Evolutionary conservation across 2,888 invertebrate genomes (phyloP), one percentile per base, ranked within the genome.

Genomic region (Falcaria lacertinaria): DNA sequence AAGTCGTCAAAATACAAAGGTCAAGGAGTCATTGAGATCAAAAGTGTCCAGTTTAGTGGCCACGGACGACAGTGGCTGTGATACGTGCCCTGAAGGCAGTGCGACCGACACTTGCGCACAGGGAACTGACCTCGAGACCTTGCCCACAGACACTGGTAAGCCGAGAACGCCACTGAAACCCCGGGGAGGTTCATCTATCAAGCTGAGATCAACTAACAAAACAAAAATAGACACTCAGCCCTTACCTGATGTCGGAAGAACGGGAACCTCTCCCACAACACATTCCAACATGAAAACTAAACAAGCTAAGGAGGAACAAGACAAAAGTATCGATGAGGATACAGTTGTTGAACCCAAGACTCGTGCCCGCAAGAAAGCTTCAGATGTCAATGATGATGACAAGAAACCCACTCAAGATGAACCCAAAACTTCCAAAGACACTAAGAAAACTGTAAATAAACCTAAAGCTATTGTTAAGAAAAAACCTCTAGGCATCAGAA

Each of bases 271-370:
- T 80, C 76, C 82, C 80, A 78, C 78, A 76, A 75, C 68, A 86
- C 83, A 89, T 87, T 87, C 86, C 88, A 89, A 76, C 80, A 89
- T 89, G 89, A 89, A 89, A 82, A 88, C 89, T 59, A 89, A 89
- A 71, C 88, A 89, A 67, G 57, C 60, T 45, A 89, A 88, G 67
- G 88, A 88, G 48, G 89, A 88, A 55, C 67, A 72, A 47, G 88
- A 88, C 48, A 86, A 85, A 74, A 77, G 76, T 63, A 71, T 77
- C 3, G 89, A 89, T 79, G 89, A 89, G 43, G 88, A 87, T 42
- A 64, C 72, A 14, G 57, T 81, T 34, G 65, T 80, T 53, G 89
- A 89, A 69, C 89, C 88, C 33, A 89, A 89, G 62, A 89, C 89
- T 35, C 73, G 90, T 55, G 87, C 86, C 60, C 80, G 89, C 41